Evolutionary conservation across 2,113 vertebrate genomes (phyloP).

Genomic region (Perca flavescens): DNA sequence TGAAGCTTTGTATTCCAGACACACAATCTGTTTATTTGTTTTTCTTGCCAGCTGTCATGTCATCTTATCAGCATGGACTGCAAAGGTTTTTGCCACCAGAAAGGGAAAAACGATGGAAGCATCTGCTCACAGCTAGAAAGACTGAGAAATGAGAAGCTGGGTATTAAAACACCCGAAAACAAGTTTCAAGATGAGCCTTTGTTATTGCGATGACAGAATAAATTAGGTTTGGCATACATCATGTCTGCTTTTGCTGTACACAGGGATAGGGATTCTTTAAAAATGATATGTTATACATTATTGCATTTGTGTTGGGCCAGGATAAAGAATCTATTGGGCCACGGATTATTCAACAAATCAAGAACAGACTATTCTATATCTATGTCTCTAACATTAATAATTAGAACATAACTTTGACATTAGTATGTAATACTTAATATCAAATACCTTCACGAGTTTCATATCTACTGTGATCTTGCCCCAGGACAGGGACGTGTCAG

Average conservation of each 20-base stretch:
- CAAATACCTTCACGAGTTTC: constrained; percentile 78
- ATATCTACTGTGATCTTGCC: too few relatives aligned
- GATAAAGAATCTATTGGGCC: background rate
- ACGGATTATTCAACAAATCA: background rate
- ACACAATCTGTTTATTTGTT: background rate
- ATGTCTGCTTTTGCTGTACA: background rate
- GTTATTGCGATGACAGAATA: background rate
- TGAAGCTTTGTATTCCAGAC: background rate
- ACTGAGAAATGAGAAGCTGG: background rate
- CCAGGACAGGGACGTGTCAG: too few relatives aligned
- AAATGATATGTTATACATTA: background rate
- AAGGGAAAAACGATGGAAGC: constrained; percentile 90
- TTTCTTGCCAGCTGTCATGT: constrained; percentile 51
- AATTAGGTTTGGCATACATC: background rate
- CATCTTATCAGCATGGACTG: constrained; percentile 77
- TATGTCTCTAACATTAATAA: background rate
- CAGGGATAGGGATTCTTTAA: background rate
- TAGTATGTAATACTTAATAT: background rate
- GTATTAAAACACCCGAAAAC: background rate
- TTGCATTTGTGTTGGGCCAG: background rate
- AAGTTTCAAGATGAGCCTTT: background rate
- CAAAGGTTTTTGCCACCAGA: constrained; percentile 91
- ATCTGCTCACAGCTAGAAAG: constrained; percentile 86
- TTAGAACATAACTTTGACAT: background rate
- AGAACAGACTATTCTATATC: background rate